phyloP scores from a whole-genome alignment of 2,113 vertebrate species.

The Poecile atricapillus region DNA sequence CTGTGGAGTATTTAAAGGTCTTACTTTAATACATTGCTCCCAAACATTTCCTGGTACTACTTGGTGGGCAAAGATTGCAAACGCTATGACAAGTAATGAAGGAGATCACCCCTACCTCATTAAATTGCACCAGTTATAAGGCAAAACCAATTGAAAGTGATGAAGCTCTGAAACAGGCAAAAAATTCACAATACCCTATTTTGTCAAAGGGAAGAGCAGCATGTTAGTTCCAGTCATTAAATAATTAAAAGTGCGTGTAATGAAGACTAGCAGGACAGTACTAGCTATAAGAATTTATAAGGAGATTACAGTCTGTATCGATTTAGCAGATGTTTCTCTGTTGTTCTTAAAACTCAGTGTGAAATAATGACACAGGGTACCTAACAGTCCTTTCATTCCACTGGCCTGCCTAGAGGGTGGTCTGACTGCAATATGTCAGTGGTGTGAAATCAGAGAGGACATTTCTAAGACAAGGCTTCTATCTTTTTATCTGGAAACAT shows the following conservation, averaged over 20 bases:
- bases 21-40: not conserved
- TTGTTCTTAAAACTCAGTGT: not conserved
- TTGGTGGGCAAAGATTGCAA: not conserved
- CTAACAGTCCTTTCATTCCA: not conserved
- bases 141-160: not conserved
- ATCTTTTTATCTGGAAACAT: not conserved
- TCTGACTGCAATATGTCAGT: not conserved
- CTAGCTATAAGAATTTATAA: not conserved
- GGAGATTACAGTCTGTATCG: not conserved
- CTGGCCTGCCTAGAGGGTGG: not conserved
- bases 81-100: not conserved
- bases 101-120: not conserved
- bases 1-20: not conserved
- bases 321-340: not conserved
- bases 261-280: not conserved
- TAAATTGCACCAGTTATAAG: not conserved
- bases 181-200: not conserved
- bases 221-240: not conserved
- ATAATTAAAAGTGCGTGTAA: not conserved
- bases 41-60: not conserved
- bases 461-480: not conserved
- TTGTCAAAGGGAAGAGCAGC: not conserved
- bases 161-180: not conserved
- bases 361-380: not conserved
- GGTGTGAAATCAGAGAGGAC: not conserved